These are phyloP conservation scores for Aspiorhynchus laticeps DNA, from an alignment of 2,113 vertebrate genomes.

Conservation along the genomic window DNA sequence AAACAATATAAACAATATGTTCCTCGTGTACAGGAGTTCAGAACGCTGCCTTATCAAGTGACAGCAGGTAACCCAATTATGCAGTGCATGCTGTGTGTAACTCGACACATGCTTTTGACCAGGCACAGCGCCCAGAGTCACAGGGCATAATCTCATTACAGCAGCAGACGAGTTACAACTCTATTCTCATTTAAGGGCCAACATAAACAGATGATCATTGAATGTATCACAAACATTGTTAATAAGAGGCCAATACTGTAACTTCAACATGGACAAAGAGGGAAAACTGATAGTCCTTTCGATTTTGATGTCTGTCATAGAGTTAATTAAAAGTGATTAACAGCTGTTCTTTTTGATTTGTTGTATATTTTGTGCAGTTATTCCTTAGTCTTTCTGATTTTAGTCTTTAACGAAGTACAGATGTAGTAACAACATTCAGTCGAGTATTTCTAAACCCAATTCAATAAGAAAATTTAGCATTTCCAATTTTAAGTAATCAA, in stretches of 20 bases:
- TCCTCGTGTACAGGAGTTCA: constrained; percentile 5
- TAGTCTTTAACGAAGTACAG: not conserved
- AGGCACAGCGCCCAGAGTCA: constrained; percentile 29
- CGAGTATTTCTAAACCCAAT: not conserved
- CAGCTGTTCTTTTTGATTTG: not conserved
- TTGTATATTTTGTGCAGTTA: not conserved
- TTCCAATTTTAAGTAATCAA: not conserved
- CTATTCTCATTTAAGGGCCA: not conserved
- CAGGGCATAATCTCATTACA: constrained; percentile 29
- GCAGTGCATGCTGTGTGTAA: constrained; percentile 23
- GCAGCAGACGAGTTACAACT: not conserved
- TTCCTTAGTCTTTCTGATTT: not conserved
- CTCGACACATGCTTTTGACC: not conserved
- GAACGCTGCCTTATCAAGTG: constrained; percentile 26
- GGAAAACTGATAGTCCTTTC: not conserved
- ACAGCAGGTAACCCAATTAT: constrained; percentile 46
- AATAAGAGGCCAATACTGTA: not conserved
- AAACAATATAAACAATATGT: constrained; percentile 20
- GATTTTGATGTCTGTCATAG: not conserved
- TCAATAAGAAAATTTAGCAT: not conserved
- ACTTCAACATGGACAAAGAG: not conserved
- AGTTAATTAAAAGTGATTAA: not conserved
- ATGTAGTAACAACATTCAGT: not conserved
- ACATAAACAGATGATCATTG: constrained; percentile 3
- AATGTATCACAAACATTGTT: not conserved